These are phyloP conservation scores for Ochlodes sylvanus DNA, from an alignment of 2,888 invertebrate genomes.

Conservation along the genomic window DNA sequence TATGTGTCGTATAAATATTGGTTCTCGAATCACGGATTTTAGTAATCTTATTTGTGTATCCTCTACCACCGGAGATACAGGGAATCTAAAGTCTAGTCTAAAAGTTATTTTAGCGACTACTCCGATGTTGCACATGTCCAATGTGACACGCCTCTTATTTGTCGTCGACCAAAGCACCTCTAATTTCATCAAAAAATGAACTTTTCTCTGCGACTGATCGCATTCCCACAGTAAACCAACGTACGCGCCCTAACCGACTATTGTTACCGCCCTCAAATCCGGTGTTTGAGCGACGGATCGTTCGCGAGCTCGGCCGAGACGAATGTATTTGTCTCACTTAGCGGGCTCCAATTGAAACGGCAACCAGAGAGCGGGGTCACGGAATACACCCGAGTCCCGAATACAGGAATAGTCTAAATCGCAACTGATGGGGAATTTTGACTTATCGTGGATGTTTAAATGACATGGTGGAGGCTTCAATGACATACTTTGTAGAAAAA, in stretches of 20 bases:
- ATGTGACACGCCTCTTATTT: too few relatives aligned
- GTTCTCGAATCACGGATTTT: too few relatives aligned
- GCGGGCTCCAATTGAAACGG: slow-evolving; percentile 26
- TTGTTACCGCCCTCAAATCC: slow-evolving; percentile 31
- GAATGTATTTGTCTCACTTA: slow-evolving; percentile 43
- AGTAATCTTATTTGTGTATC: too few relatives aligned
- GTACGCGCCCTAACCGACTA: slow-evolving; percentile 14
- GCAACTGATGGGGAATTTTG: not conserved
- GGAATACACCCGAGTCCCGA: slow-evolving; percentile 2
- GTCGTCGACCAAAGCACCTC: too few relatives aligned
- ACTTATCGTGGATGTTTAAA: not conserved
- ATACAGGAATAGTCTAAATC: not conserved
- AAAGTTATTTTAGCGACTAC: too few relatives aligned
- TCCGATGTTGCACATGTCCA: too few relatives aligned
- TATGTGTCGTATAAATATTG: too few relatives aligned
- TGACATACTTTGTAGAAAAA: too few relatives aligned
- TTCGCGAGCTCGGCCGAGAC: slow-evolving; percentile 40
- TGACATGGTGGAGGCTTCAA: too few relatives aligned
- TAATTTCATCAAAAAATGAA: too few relatives aligned
- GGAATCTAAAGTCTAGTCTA: too few relatives aligned
- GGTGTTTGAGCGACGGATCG: slow-evolving; percentile 36
- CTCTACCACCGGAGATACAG: too few relatives aligned
- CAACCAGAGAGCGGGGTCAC: slow-evolving; percentile 3
- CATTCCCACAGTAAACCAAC: not conserved
- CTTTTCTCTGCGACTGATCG: not conserved